Evolutionary conservation across 92 coral and sea anemone species (phyloP), one percentile per base, ranked within the genome.

Genomic region (Epizoanthus rinbou): DNA sequence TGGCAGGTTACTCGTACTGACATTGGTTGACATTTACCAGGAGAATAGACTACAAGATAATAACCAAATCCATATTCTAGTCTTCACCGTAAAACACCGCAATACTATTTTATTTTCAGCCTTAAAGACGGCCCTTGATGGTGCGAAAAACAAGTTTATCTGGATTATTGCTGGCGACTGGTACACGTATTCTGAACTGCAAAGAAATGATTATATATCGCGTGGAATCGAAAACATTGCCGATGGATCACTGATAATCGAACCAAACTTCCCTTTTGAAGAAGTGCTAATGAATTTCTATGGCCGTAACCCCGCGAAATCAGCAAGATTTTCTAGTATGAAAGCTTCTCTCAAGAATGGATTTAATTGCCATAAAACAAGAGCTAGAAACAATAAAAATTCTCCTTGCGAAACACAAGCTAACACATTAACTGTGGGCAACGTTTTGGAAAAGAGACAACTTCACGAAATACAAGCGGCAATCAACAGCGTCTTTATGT

Each of bases 121-220:
- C n/a, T 56, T 76, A 2, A 76, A 59, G 47, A 18, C 69, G 25
- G 15, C 60, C 18, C 68, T 37, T n/a, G 0, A 58, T 19, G 45
- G 35, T 1, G 53, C 18, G 35, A 19, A 11, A 59, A 76, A 41
- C 35, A 79, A 69, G 5, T 88, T 86, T 59, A 87, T 85, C 2
- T 93, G 97, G 97, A 66, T 93, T 23, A 65, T 84, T 24, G 80
- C 89, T 16, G 85, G 79, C 13, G 89, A 91, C 11, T 76, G 81
- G 72, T 33, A 28, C 28, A 31, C 9, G 23, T 33, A 18, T 67
- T 67, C 72, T 0, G 72, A 67, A 35, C 53, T 39, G 8, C 11
- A 9, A 9, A 56, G 60, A 28, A 84, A 64, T 24, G 7, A 71
- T 11, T 57, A 57, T 43, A 13, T 39, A 21, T 63, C 72, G 5